Conservation (phyloP, 2,888 invertebrate genomes). For the Scaptomyza polygonia region DNA sequence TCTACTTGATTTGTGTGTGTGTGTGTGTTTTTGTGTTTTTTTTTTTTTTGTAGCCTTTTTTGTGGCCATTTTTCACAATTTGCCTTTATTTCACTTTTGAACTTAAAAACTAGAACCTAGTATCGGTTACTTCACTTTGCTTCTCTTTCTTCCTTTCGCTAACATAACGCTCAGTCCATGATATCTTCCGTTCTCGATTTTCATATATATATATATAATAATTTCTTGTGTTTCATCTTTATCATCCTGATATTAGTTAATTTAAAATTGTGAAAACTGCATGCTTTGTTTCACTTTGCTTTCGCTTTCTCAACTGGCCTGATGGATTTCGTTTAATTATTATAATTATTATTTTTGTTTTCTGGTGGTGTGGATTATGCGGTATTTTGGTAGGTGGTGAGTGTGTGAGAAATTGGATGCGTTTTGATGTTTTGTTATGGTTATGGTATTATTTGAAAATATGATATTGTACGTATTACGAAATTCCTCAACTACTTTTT, state of each 20-base stretch:
- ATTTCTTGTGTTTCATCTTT: constrained; percentile 32
- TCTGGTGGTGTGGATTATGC: constrained; percentile 75
- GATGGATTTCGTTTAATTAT: constrained; percentile 48
- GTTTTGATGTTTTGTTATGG: constrained; percentile 29
- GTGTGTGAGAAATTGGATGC: constrained; percentile 24
- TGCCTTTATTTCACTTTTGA: constrained; percentile 45
- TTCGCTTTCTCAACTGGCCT: constrained; percentile 22
- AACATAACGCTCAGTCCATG: constrained; percentile 82
- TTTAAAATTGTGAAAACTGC: constrained; percentile 70
- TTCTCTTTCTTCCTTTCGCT: constrained; percentile 45
- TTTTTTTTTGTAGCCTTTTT: constrained; percentile 42
- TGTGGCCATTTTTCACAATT: constrained; percentile 60
- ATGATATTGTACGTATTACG: constrained; percentile 36
- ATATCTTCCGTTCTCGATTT: constrained; percentile 70
- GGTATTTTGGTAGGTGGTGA: constrained; percentile 58
- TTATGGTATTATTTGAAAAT: constrained; percentile 37
- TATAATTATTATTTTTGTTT: constrained; percentile 43
- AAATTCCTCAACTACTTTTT: constrained; percentile 50
- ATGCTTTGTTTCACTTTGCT: constrained; percentile 32
- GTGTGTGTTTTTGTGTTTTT: constrained; percentile 57
- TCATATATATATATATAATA: constrained; percentile 31
- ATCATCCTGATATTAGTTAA: constrained; percentile 43
- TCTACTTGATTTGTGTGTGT: constrained; percentile 31
- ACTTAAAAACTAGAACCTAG: constrained; percentile 73
- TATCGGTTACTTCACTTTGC: constrained; percentile 62